Percentiles rank a stretch among this genome's conserved stretches.
Conservation (phyloP, 35 echinoderm and acorn worm genomes). For the Apostichopus parvimensis region DNA sequence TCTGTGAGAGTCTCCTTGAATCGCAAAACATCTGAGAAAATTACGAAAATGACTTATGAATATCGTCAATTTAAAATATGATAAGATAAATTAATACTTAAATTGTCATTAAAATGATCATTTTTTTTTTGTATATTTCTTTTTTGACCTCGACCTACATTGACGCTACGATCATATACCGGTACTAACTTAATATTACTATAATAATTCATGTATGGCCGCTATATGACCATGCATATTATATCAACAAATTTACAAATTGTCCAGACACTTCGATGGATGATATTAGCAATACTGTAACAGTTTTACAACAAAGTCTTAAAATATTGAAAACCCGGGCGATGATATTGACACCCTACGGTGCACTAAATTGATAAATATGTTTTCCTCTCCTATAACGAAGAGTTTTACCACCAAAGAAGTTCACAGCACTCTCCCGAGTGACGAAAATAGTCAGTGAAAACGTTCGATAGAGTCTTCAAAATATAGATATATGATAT, state of each 20-base stretch:
- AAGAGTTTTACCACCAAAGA: slow-evolving; percentile 3
- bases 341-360: background rate
- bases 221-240: background rate
- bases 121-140: background rate
- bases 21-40: no score
- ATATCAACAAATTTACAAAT: background rate
- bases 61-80: no score
- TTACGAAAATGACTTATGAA: no score
- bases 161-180: background rate
- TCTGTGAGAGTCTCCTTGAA: no score
- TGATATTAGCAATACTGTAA: background rate
- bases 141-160: background rate
- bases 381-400: background rate
- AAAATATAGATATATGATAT: no score
- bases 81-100: no score
- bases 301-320: background rate
- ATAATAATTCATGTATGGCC: no score
- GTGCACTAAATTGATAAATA: slow-evolving; percentile 10
- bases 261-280: background rate
- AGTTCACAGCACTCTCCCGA: slow-evolving; percentile 20
- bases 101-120: no score
- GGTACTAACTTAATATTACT: no score
- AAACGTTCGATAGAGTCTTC: no score
- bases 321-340: background rate
- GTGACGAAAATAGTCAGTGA: no score